Evolutionary conservation across 2,888 invertebrate genomes (phyloP), one percentile per base, ranked within the genome.

Genomic region (Dermolepida albohirtum): DNA sequence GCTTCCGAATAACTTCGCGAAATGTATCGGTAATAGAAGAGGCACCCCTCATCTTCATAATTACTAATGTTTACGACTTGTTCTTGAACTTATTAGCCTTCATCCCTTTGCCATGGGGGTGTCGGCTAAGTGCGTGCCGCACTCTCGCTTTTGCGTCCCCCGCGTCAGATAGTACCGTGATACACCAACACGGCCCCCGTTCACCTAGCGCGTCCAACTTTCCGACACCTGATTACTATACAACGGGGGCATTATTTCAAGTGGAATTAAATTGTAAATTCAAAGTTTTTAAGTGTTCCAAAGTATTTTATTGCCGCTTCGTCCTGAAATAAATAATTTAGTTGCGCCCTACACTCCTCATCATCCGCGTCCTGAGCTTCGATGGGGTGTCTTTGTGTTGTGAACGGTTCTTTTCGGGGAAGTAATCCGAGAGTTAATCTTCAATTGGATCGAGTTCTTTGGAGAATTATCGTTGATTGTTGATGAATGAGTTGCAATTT

Each of bases 241-340:
- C 27, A 40, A 40, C 51, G 50, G 73, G 74, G 67, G 74, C 76
- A 73, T 78, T 77, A 77, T 77, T 76, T 76, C 74, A 73, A 76
- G 77, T 74, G 74, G 78, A 77, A 78, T 79, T 78, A 78, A 78
- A 78, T 78, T 78, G 77, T 76, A 77, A 77, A 79, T 78, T 78
- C 75, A 71, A 76, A 78, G 74, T 78, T 77, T 78, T 78, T 77
- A 77, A 79, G 79, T 78, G 77, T 74, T 72, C 47, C 72, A 67
- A 73, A 74, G 75, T 72, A 74, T 76, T 77, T 78, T 76, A 77
- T 77, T 72, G 72, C 68, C 65, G 50, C 44, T 50, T 50, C 52
- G 44, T 54, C 50, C 43, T 22, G 29, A 49, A 40, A 41, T 68
- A 50, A 64, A 64, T 68, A 64, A 68, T 68, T 68, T 68, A 64